phyloP scores from a whole-genome alignment of 2,113 vertebrate species.

The Noturus placidus region DNA sequence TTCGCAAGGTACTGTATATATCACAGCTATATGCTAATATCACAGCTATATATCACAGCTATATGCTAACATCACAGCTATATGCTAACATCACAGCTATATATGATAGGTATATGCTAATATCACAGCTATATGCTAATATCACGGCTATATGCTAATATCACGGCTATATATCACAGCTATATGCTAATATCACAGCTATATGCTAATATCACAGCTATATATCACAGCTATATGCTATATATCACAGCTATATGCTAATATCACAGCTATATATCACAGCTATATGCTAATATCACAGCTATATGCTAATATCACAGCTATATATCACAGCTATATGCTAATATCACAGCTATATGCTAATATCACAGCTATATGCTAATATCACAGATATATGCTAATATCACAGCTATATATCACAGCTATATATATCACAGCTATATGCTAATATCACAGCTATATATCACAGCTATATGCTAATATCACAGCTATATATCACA shows the following conservation, averaged over 20 bases:
- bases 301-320: neutral
- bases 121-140: too few relatives aligned
- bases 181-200: neutral
- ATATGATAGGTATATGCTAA: too few relatives aligned
- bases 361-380: neutral
- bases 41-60: neutral
- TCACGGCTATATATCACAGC: neutral
- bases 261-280: neutral
- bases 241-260: too few relatives aligned
- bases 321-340: too few relatives aligned
- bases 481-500: neutral
- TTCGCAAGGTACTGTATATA: too few relatives aligned
- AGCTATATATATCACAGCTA: too few relatives aligned
- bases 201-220: neutral
- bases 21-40: neutral
- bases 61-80: neutral
- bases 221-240: too few relatives aligned
- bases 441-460: neutral
- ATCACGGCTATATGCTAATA: neutral
- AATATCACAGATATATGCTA: neutral
- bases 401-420: neutral
- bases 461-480: neutral
- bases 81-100: neutral
- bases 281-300: too few relatives aligned
- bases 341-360: too few relatives aligned